phyloP scores from a whole-genome alignment of 2,113 vertebrate species.

The Hyperoodon ampullatus region DNA sequence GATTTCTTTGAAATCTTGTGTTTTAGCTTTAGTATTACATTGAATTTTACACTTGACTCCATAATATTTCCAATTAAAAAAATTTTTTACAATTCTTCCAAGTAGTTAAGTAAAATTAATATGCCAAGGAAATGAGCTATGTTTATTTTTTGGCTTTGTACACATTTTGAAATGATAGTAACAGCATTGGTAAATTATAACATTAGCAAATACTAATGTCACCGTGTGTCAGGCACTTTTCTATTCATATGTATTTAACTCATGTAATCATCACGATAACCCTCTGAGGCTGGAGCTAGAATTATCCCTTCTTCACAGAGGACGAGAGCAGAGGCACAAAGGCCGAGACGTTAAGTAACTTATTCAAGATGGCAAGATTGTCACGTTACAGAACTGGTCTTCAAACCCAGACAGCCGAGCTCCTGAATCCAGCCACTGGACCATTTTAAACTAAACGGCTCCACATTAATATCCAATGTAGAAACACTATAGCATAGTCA shows the following conservation, averaged over 20 bases:
- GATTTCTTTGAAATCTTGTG: constrained; percentile 12
- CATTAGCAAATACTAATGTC: background rate
- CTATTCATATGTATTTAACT: background rate
- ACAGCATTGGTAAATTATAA: background rate
- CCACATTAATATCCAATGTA: background rate
- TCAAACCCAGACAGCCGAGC: background rate
- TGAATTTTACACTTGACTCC: constrained; percentile 30
- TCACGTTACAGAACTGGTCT: background rate
- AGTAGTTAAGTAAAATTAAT: constrained; percentile 16
- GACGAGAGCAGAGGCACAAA: background rate
- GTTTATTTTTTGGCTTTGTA: background rate
- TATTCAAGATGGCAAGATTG: background rate
- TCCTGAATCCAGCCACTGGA: background rate
- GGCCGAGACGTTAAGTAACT: background rate
- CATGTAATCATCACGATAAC: background rate
- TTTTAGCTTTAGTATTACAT: background rate
- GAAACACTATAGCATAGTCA: background rate
- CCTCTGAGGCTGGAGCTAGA: background rate
- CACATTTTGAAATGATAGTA: constrained; percentile 23
- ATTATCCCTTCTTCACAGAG: background rate
- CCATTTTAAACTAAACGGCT: background rate
- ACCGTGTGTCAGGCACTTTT: background rate
- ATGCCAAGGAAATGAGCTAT: background rate
- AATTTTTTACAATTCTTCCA: background rate
- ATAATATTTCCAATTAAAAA: background rate